A percentile compares a stretch with the other conserved stretches of the same genome.
phyloP scores from a whole-genome alignment of 2,888 invertebrate genomes.

The Morinoia aosen region DNA sequence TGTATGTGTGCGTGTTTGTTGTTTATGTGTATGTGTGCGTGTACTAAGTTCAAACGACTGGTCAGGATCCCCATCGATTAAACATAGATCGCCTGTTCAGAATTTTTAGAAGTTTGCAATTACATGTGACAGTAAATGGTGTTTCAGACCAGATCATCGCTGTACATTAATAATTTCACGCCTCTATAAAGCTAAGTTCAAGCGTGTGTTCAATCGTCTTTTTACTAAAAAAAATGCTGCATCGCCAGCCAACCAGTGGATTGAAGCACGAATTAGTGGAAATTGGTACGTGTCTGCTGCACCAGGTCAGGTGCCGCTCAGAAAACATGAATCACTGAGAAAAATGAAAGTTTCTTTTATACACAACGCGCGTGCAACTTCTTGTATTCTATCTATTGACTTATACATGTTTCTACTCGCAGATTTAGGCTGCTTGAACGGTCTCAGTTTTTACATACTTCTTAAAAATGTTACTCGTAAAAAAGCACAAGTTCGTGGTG shows the following conservation, averaged over 20 bases:
- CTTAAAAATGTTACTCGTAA: no score
- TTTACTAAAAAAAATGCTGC: background rate
- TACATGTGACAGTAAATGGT: no score
- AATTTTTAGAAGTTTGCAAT: background rate
- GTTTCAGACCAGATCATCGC: no score
- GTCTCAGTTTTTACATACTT: background rate
- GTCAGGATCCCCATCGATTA: no score
- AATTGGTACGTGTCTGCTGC: no score
- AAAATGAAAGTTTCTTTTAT: no score
- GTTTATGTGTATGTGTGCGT: background rate
- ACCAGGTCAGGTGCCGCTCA: no score
- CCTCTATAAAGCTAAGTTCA: background rate
- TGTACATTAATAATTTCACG: no score
- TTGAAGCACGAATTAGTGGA: background rate
- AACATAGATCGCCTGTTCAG: background rate
- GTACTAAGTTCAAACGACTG: background rate
- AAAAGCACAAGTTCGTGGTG: background rate
- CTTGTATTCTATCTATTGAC: no score
- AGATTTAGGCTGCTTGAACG: background rate
- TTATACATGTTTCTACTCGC: background rate
- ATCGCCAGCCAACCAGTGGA: background rate
- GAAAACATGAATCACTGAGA: no score
- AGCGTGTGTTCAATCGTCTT: background rate
- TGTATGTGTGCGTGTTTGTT: background rate
- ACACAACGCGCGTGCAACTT: no score